Evolutionary conservation across 2,113 vertebrate species (phyloP).

Genomic region (Spilogale gracilis): DNA sequence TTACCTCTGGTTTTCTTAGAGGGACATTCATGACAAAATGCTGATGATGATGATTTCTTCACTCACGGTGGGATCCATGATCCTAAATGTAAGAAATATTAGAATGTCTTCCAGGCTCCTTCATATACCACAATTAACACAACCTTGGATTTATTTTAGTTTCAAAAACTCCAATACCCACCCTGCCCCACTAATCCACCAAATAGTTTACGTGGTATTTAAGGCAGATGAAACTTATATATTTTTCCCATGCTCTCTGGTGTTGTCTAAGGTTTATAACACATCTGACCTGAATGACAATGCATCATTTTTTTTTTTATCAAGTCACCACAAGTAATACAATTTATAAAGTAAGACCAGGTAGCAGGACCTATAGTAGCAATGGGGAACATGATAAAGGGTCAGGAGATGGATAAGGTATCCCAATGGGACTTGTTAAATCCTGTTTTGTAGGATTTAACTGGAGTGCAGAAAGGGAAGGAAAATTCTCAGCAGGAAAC

Average conservation of each 20-base stretch:
- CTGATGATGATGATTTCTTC: neutral
- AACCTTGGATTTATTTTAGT: neutral
- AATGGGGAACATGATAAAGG: neutral
- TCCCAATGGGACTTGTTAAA: conserved; percentile 62
- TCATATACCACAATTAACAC: neutral
- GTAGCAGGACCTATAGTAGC: neutral
- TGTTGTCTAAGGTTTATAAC: neutral
- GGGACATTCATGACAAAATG: neutral
- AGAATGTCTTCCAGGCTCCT: neutral
- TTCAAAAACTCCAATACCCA: neutral
- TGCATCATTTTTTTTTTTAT: neutral
- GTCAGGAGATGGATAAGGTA: neutral
- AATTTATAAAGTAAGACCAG: neutral
- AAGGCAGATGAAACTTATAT: neutral
- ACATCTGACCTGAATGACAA: neutral
- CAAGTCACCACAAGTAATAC: neutral
- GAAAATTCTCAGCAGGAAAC: neutral
- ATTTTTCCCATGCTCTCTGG: neutral
- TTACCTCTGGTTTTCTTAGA: neutral
- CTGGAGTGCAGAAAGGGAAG: neutral
- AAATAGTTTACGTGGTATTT: neutral
- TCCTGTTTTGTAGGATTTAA: neutral
- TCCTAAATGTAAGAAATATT: neutral
- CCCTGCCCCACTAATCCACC: fast-evolving
- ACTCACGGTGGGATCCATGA: neutral